phyloP scores from a whole-genome alignment of 2,113 vertebrate species.

The Apistogramma diplotaenia region DNA sequence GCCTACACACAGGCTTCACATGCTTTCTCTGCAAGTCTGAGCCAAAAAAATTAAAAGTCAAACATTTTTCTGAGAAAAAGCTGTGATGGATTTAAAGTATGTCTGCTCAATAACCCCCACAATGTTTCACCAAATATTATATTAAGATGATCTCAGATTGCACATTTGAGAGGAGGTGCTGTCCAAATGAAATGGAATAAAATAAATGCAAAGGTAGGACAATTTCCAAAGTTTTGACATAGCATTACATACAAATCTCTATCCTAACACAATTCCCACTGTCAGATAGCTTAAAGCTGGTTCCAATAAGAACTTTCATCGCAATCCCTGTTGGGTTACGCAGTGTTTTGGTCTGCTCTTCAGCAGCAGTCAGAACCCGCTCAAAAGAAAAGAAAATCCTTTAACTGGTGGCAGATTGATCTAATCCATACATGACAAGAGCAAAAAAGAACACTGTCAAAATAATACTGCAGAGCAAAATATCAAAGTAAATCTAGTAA shows the following conservation, averaged over 20 bases:
- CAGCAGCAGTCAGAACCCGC: slow-evolving; percentile 43
- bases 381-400: slow-evolving; percentile 44
- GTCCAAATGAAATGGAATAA: slow-evolving; percentile 39
- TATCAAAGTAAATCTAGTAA: slow-evolving; percentile 32
- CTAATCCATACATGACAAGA: slow-evolving; percentile 58
- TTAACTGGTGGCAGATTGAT: slow-evolving; percentile 48
- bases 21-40: slow-evolving; percentile 9
- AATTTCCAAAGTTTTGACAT: slow-evolving; percentile 48
- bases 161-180: slow-evolving; percentile 31
- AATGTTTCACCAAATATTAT: slow-evolving; percentile 34
- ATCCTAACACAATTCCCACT: slow-evolving; percentile 51
- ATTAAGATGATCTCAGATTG: slow-evolving; percentile 30
- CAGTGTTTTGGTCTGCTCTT: slow-evolving; percentile 57
- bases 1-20: slow-evolving; percentile 34
- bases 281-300: slow-evolving; percentile 51
- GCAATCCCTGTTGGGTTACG: slow-evolving; percentile 38
- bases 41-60: slow-evolving; percentile 56
- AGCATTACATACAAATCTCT: slow-evolving; percentile 42
- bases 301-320: slow-evolving; percentile 65
- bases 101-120: slow-evolving; percentile 12
- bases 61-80: slow-evolving; percentile 50
- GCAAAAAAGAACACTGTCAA: slow-evolving; percentile 48
- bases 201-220: slow-evolving; percentile 35
- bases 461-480: slow-evolving; percentile 48
- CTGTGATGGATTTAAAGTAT: slow-evolving; percentile 32